Evolutionary conservation across 2,888 invertebrate species (phyloP), one percentile per base, ranked within the genome.

Genomic region (Drosophila longiperda): DNA sequence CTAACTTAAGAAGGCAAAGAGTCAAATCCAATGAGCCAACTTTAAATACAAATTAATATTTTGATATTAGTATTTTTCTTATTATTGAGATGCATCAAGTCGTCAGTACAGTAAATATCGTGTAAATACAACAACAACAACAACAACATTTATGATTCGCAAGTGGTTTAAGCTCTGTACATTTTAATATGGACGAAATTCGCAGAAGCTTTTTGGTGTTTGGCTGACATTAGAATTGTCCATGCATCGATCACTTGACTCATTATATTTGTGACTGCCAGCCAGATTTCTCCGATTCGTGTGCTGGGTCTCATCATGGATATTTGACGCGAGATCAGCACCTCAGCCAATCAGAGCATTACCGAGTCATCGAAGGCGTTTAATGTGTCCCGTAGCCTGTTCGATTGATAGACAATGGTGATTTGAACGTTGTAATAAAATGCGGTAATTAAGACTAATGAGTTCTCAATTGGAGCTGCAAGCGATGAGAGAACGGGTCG

Each of bases 381-480:
- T 74, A 67, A 68, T 67, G 78, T 64, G 59, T 3, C 7, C 66
- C 15, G 20, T 15, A 45, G 33, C 45, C 53, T 29, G 12, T 23
- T 23, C 12, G 45, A 20, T 20, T 26, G 45, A 4, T 15, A 4
- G 23, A 4, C 23, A 45, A 20, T 45, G 12, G 23, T 7, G 45
- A 12, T 15, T 8, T 23, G 45, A 23, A 23, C 15, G 45, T 8
- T 45, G 15, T 76, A 82, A 85, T 83, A 77, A 77, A 86, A 61
- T 73, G 72, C 50, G 40, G 52, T 40, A 73, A 88, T 80, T 83
- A 86, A 69, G 75, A 40, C 73, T 70, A 76, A 86, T 75, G 83
- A 88, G 69, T 70, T 65, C 75, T 69, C 60, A 80, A 80, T 75
- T 72, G 64, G 60, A 59, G 66, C 72, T 49, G 63, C 63, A 57